Base-by-base conservation (phyloP, 2,888 invertebrate genomes). In the Campopleginae sp. region DNA sequence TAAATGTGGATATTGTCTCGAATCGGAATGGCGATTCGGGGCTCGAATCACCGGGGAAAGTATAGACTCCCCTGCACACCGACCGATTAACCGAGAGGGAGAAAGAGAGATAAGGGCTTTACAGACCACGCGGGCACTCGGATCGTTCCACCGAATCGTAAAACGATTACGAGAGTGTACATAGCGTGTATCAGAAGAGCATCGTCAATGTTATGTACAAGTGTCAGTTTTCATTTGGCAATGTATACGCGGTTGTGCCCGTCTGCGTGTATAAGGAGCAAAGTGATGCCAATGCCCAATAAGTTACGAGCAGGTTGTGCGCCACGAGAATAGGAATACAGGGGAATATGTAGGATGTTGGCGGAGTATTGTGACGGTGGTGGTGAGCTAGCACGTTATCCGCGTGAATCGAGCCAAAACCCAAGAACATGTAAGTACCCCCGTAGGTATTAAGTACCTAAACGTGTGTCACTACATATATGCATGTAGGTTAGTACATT, bases 121-220 rank as follows among this genome's bases (percentile, higher is more conserved):
- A 87, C 86, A 86, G 85, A 86, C 87, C 84, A 90, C 89, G 88
- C 88, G 87, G 4, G 27, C 7, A 85, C 86, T 87, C 87, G 66
- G 80, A 80, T 86, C 86, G 83, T 86, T 86, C 68, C 74, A 63
- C 74, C 77, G 89, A 89, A 91, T 90, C 90, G 90, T 91, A 91
- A 92, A 92, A 91, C 90, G 90, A 92, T 87, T 87, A 85, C 80
- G 78, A 80, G 78, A 84, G 61, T 79, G 46, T 65, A 58, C 78
- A 70, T 77, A 46, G 65, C 51, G 31, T 76, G 51, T 58, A 74
- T 66, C 66, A 48, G 77, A 80, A 48, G 80, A 80, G 70, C 70
- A 79, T 75, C 81, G 65, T 42, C 12, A 68, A 70, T 23, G 17
- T 58, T 23, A 77, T 63, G 42, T 44, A 70, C 70, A 65, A 75